Base-by-base conservation (phyloP, 2,888 invertebrate genomes). In the Hyppa rectilinea region DNA sequence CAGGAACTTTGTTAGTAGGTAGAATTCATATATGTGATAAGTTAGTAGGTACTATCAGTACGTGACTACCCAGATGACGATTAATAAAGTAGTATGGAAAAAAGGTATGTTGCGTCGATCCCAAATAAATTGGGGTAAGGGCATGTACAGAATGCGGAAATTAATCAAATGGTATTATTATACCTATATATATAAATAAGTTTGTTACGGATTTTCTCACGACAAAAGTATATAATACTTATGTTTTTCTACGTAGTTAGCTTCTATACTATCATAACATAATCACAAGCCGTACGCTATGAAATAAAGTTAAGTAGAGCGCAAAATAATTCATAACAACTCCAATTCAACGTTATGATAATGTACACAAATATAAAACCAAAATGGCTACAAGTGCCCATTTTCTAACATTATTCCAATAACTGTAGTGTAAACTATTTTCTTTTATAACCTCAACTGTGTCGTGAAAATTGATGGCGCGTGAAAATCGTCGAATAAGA, bases 381-480 rank as follows among this genome's bases (percentile, higher is more conserved):
- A 50, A 62, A 50, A 76, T 70, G 47, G 53, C 53, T 26, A 17
- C 31, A 26, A 77, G 45, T 59, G 56, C 50, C 45, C 50, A 70
- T 70, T 65, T 65, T 50, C 43, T 31, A 58, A 53, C 59, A 63
- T 71, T 52, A 67, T 49, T 61, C 31, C 47, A 43, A 56, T 40
- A 43, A 60, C 45, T 45, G 60, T 64, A 52, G 65, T 65, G 49
- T 47, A 50, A 73, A 79, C 64, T 76, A 75, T 70, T 65, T 62
- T 59, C 81, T 62, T 76, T 76, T 65, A 75, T 65, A 65, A 81
- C 77, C 78, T 69, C 69, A 53, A 64, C n/a, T 43, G 52, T 62
- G 77, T 81, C 71, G 49, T 78, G 53, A 78, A 76, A 78, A 76
- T 76, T 78, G 56, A 76, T 78, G 71, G 29, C 9, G 58, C 78